Evolutionary conservation across 2,113 vertebrate genomes (phyloP).

Genomic region (Cololabis saira): DNA sequence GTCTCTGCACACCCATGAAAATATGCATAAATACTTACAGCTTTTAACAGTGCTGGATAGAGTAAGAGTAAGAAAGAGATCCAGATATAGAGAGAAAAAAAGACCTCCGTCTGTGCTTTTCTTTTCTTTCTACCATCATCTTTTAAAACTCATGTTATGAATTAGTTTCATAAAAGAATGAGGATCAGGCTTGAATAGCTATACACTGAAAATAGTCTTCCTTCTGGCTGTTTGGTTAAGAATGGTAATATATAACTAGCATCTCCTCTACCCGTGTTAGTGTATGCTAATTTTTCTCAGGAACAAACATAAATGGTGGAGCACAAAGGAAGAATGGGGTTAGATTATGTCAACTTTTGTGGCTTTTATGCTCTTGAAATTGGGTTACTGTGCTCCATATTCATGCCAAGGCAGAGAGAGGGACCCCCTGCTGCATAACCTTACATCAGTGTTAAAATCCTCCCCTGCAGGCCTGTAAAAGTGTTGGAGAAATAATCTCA

Average conservation of each 20-base stretch:
- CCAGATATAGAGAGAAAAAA: conserved; percentile 59
- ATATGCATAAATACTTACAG: conserved; percentile 6
- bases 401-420: conserved; percentile 15
- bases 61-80: conserved; percentile 66
- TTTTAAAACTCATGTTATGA: conserved; percentile 30
- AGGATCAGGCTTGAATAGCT: conserved; percentile 43
- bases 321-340: background rate
- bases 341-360: conserved; percentile 2
- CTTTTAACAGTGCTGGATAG: conserved; percentile 44
- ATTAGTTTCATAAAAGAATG: conserved; percentile 37
- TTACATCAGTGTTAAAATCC: conserved; percentile 33
- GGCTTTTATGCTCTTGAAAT: background rate
- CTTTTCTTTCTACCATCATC: conserved; percentile 24
- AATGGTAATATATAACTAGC: conserved; percentile 2
- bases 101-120: conserved; percentile 53
- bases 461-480: conserved; percentile 21
- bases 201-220: conserved; percentile 3
- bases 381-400: conserved; percentile 3
- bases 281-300: background rate
- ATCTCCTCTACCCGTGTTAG: background rate
- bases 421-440: conserved; percentile 24
- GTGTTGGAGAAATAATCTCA: conserved; percentile 20
- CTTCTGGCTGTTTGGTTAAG: background rate
- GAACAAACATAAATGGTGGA: conserved; percentile 16
- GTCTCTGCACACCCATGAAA: background rate